Conservation (phyloP, 2,113 vertebrate species). For the Monopterus albus region DNA sequence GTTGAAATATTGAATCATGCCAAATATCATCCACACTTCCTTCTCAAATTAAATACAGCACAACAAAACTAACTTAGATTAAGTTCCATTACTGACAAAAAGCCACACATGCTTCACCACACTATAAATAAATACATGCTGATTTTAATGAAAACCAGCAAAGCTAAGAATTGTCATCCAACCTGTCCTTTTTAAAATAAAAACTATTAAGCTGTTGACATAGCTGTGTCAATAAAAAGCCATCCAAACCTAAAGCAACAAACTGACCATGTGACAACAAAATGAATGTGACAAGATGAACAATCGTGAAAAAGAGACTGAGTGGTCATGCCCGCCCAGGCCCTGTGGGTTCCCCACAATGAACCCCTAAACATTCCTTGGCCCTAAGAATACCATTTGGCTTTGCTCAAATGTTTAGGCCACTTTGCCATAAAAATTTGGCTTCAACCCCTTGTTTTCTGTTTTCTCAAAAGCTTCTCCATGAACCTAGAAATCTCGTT, state of each 20-base stretch:
- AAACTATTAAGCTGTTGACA: slow-evolving; percentile 63
- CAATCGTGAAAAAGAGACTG: slow-evolving; percentile 81
- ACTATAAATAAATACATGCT: slow-evolving; percentile 65
- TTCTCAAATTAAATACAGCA: slow-evolving; percentile 58
- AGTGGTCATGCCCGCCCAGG: slow-evolving; percentile 79
- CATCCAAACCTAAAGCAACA: slow-evolving; percentile 80
- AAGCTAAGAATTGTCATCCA: slow-evolving; percentile 62
- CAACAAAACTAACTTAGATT: slow-evolving; percentile 51
- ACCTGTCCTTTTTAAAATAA: slow-evolving; percentile 61
- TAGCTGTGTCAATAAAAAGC: slow-evolving; percentile 70
- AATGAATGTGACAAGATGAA: slow-evolving; percentile 75
- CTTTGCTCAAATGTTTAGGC: slow-evolving; percentile 61
- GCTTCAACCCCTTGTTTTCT: slow-evolving; percentile 29
- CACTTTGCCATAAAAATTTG: slow-evolving; percentile 12
- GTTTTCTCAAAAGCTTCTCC: background rate
- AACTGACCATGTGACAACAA: slow-evolving; percentile 65
- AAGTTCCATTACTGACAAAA: slow-evolving; percentile 50
- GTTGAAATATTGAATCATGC: slow-evolving; percentile 38
- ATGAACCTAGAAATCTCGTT: background rate
- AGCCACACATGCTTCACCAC: slow-evolving; percentile 62
- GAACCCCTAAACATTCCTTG: slow-evolving; percentile 82
- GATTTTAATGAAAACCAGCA: slow-evolving; percentile 48
- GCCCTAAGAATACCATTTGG: slow-evolving; percentile 69
- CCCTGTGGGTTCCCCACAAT: slow-evolving; percentile 64
- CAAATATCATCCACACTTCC: slow-evolving; percentile 48